Base-by-base conservation (phyloP, 2,888 invertebrate genomes). In the Cryptophagus acutangulus region DNA sequence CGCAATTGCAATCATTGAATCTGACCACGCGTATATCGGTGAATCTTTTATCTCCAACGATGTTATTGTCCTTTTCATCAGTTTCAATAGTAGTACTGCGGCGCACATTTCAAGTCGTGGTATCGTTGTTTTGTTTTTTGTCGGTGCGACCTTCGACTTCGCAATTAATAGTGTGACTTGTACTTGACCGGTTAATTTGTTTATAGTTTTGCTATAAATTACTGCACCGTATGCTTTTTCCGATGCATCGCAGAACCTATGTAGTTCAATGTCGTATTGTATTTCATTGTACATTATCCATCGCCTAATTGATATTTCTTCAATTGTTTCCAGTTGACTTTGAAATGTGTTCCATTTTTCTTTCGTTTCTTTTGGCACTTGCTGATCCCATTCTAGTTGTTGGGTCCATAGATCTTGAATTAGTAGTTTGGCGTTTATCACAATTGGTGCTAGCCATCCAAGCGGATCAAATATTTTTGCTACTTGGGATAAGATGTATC, bases 401-500 rank as follows among this genome's bases (percentile, higher is more conserved):
- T 41, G n/a, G 3, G 36, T 3, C 40, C 46, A 45, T 14, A 46
- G 29, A 14, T 41, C 52, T 40, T 57, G 55, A 6, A 55, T 39
- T 9, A 57, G n/a, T 9, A 51, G 14, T 34, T 57, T 56, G 3
- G 54, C 52, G 15, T 16, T 39, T 2, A 57, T 24, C 6, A 45
- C 33, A 1, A 44, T 25, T n/a, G 51, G 49, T 9, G 45, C 40
- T 6, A 52, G 10, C 49, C 48, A 51, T 15, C 52, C 52, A 2
- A 51, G 29, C 10, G 52, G 52, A 40, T 54, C 52, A 17, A 40
- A 57, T 33, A 45, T 25, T 38, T 33, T 45, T 10, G 48, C 47
- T 1, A 45, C 38, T 3, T 50, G 41, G 1, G 45, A 40, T 38
- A 55, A 41, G 26, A 57, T 50, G 4, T 10, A 38, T 29, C 53